Conservation (phyloP, 2,113 vertebrate species). For the Brienomyrus longianalis region DNA sequence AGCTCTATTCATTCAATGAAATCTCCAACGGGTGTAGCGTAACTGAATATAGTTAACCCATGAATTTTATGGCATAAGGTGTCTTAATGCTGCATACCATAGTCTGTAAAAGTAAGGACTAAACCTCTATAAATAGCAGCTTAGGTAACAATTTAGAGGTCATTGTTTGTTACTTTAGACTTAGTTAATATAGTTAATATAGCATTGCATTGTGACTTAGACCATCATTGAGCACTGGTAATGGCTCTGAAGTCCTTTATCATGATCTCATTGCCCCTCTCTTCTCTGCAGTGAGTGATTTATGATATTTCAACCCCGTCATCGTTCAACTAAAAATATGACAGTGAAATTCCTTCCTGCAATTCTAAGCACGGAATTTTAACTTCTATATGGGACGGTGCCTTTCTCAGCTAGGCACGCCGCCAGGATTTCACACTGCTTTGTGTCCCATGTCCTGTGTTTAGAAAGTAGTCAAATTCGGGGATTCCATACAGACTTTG, state of each 20-base stretch:
- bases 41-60: neutral
- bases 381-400: conserved; percentile 1
- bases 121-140: neutral
- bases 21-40: neutral
- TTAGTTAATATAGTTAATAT: neutral
- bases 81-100: neutral
- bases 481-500: neutral
- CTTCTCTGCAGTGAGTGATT: neutral
- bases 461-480: neutral
- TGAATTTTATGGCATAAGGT: neutral
- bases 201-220: neutral
- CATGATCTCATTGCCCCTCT: neutral
- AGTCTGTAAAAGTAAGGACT: neutral
- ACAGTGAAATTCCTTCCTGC: neutral
- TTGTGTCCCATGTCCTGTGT: neutral
- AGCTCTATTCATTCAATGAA: neutral
- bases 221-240: neutral
- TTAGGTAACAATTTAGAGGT: neutral
- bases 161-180: neutral
- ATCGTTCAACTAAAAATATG: conserved; percentile 11
- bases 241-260: neutral
- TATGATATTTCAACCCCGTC: neutral
- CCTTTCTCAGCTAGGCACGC: neutral
- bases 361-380: neutral
- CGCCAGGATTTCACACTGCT: neutral